Evolutionary conservation across 1,140 invertebrate genomes (phyloP).

Genomic region (Drosophila sulfurigaster): DNA sequence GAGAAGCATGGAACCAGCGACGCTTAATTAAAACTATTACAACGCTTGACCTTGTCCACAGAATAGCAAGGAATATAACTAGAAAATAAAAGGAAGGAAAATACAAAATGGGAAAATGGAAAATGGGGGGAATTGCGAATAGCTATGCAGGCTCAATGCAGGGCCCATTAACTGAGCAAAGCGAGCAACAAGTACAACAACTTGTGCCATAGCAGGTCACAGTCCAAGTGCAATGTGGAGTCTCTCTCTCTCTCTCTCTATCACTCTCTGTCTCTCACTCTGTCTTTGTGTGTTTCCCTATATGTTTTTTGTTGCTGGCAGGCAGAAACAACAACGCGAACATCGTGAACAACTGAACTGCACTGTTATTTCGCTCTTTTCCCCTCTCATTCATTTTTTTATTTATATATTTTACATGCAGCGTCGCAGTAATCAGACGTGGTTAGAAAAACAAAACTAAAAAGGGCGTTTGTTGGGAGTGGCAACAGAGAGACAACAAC

Average conservation of each 20-base stretch:
- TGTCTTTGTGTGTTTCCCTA: no score
- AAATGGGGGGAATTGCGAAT: conserved; percentile 5
- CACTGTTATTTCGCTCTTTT: not conserved
- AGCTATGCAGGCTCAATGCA: conserved; percentile 25
- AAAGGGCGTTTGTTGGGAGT: not conserved
- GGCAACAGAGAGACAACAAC: conserved; percentile 4
- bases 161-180: conserved; percentile 23
- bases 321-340: conserved; percentile 27
- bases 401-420: conserved; percentile 32
- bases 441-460: conserved; percentile 25
- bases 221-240: conserved; percentile 33
- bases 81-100: not conserved
- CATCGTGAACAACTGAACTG: conserved; percentile 13
- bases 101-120: conserved; percentile 8
- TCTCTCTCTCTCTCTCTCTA: conserved; percentile 21
- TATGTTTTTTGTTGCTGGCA: conserved; percentile 36
- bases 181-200: conserved; percentile 51
- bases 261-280: conserved; percentile 21
- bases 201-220: conserved; percentile 45
- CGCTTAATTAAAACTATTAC: conserved; percentile 73
- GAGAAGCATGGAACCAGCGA: conserved; percentile 16
- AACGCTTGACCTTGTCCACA: conserved; percentile 52
- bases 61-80: conserved; percentile 1
- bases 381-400: conserved; percentile 21
- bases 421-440: conserved; percentile 46